These are phyloP conservation scores for Prunella fulvescens DNA, from an alignment of 2,113 vertebrate genomes.

Conservation along the genomic window DNA sequence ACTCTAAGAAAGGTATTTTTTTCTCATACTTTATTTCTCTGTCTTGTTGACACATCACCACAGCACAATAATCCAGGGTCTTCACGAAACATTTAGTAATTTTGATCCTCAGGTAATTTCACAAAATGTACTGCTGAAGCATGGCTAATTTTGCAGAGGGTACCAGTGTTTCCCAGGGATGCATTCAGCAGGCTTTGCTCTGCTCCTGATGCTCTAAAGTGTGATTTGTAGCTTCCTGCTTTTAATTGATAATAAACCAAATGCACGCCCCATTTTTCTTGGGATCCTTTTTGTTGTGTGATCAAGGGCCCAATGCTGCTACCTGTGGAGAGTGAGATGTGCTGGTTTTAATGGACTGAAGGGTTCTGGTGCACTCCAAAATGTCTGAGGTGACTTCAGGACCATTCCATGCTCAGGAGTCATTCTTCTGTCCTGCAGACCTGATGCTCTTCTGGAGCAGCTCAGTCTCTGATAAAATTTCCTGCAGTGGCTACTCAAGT, in stretches of 20 bases:
- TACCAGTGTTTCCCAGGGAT: neutral
- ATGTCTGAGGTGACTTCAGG: neutral
- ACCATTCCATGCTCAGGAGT: neutral
- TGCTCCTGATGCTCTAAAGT: neutral
- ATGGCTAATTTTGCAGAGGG: neutral
- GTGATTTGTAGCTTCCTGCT: neutral
- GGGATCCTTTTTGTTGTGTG: neutral
- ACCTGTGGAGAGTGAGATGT: neutral
- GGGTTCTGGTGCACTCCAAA: neutral
- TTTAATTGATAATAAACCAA: neutral
- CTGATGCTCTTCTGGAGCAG: neutral
- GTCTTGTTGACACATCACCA: neutral
- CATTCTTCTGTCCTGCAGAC: neutral
- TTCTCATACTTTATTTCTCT: neutral
- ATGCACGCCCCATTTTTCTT: fast-evolving
- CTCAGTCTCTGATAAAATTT: neutral
- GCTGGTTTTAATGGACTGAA: neutral
- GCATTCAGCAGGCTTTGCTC: neutral
- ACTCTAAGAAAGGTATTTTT: neutral
- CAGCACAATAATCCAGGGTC: neutral
- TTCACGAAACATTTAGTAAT: neutral
- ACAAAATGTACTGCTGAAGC: neutral
- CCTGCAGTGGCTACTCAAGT: neutral
- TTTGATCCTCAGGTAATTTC: neutral
- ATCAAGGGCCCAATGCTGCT: neutral